Evolutionary conservation across 1,140 invertebrate species (phyloP), one percentile per base, ranked within the genome.

Genomic region (Penaeus japonicus): DNA sequence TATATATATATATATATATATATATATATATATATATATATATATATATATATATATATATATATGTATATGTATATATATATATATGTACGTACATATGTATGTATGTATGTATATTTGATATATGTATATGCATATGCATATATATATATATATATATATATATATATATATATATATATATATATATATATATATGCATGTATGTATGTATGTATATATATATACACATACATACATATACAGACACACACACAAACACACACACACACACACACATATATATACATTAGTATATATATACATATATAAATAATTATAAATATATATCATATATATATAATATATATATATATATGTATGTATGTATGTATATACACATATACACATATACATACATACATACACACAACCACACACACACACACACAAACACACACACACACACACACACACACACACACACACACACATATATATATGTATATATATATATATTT

Each of bases 281-380:
- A 32, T 81, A 81, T 18, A 81, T 55, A 81, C 20, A 55, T 81
- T 54, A 18, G 54, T 2, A 81, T 47, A 81, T 81, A 81, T 81
- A 81, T 18, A 81, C 20, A 81, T 55, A 54, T 79, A 79, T 32
- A 79, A 12, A 79, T 39, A n/a, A 79, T 79, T 39, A 12, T n/a
- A n/a, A n/a, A n/a, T n/a, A n/a, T n/a, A n/a, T n/a, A n/a, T n/a
- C n/a, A 80, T 53, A 39, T 80, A 80, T 7, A 77, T 77, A 77
- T 4, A 77, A 79, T 79, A 79, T 54, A 81, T 27, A 81, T 54
- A 81, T 47, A 81, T 54, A 81, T 81, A 81, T 54, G 24, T 81
- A 81, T 54, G 47, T 54, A 53, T 53, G 47, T 53, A 39, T 80
- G 47, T 7, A 77, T 77, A 77, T 4, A 77, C 4, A 30, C 30